A percentile compares a stretch with the other conserved stretches of the same genome.
Evolutionary conservation across 2,888 invertebrate genomes (phyloP).

Genomic region (Epicampocera succincta): DNA sequence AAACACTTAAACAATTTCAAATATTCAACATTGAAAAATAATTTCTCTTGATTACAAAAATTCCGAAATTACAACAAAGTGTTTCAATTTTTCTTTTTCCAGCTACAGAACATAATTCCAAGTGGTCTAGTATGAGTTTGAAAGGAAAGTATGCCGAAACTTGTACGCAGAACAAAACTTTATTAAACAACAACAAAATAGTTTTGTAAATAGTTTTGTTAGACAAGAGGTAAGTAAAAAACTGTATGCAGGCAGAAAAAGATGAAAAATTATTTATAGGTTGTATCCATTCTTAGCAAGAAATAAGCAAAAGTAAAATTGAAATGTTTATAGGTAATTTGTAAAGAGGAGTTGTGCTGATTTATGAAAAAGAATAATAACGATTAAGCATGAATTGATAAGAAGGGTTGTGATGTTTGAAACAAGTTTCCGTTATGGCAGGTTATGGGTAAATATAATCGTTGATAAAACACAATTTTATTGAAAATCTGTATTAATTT

Average conservation of each 20-base stretch:
- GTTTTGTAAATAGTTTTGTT: slow-evolving; percentile 60
- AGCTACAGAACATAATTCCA: slow-evolving; percentile 45
- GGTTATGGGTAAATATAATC: no score
- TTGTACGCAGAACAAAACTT: slow-evolving; percentile 29
- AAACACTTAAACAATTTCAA: slow-evolving; percentile 39
- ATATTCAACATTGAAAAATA: slow-evolving; percentile 40
- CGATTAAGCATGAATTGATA: no score
- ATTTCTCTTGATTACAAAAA: slow-evolving; percentile 58
- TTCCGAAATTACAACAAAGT: slow-evolving; percentile 43
- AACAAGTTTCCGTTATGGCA: no score
- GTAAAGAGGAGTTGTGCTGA: background rate
- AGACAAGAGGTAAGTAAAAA: slow-evolving; percentile 43
- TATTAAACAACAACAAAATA: slow-evolving; percentile 55
- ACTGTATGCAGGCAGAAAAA: no score
- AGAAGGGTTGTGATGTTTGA: no score
- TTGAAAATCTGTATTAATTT: no score
- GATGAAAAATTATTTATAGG: slow-evolving; percentile 20
- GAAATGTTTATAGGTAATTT: background rate
- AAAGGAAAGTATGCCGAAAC: background rate
- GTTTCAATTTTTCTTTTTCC: slow-evolving; percentile 1
- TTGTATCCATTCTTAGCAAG: background rate
- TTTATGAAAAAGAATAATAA: background rate
- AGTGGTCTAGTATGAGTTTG: slow-evolving; percentile 50
- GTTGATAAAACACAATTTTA: no score
- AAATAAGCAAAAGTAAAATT: background rate